Conservation (phyloP, 2,797 vertebrate genomes). For the Phataginus tricuspis region DNA sequence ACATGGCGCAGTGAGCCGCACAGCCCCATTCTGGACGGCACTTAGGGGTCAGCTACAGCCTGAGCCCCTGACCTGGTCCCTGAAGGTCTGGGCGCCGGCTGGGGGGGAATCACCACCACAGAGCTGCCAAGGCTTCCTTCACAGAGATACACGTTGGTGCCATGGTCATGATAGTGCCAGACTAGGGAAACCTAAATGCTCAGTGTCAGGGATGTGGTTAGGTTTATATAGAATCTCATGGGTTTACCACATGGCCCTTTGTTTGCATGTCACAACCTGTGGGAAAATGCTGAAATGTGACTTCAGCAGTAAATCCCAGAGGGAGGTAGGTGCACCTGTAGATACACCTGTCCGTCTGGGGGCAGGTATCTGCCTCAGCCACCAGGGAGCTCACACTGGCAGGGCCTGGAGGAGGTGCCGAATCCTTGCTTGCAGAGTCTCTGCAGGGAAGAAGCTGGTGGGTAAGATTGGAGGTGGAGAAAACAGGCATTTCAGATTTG, state of each 20-base stretch:
- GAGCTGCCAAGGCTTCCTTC: neutral
- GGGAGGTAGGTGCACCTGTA: no score
- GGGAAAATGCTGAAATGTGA: neutral
- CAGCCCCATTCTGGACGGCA: neutral
- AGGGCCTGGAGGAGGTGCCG: neutral
- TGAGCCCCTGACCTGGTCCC: neutral
- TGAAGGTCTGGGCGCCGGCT: neutral
- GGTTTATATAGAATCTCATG: neutral
- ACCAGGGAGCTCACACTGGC: no score
- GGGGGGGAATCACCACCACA: neutral
- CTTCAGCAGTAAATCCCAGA: neutral
- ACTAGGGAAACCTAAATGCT: neutral
- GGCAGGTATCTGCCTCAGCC: no score
- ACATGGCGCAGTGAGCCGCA: neutral
- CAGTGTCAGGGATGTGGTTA: neutral
- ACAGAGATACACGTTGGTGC: neutral
- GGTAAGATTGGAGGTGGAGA: neutral
- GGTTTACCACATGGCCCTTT: neutral
- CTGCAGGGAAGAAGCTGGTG: neutral
- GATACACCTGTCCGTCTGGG: no score
- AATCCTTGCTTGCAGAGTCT: neutral
- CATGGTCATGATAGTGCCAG: neutral
- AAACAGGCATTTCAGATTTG: neutral
- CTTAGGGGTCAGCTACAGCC: neutral
- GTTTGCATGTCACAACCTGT: neutral